Evolutionary conservation across 1,140 invertebrate genomes (phyloP), one percentile per base, ranked within the genome.

Genomic region (Musca domestica): DNA sequence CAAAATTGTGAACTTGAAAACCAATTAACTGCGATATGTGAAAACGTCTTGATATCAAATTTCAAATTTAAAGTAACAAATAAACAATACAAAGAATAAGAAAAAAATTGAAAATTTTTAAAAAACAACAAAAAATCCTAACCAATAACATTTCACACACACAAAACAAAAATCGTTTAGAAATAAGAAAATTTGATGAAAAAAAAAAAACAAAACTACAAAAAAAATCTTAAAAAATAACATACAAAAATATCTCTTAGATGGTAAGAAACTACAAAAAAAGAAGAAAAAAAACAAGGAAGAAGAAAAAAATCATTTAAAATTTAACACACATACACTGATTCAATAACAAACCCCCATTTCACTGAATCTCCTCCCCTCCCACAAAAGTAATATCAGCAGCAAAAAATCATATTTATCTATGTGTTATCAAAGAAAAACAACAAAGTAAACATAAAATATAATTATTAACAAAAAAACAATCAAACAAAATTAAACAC

Each of bases 31-130:
- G 56, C 56, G 56, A 61, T 61, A 61, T 61, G 34, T 61, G 56
- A 61, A 61, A 61, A 61, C 56, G 56, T 61, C 56, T 61, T 61
- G 56, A 61, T 61, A 61, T 61, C 56, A 61, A 61, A 61, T 61
- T 61, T 61, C 56, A 61, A 61, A 61, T 61, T 61, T 61, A 61
- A 61, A 17, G 34, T 41, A 41, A 58, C 25, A 58, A 34, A 61
- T 3, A 61, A 61, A 61, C 52, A 41, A 41, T 41, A 41, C 34
- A 61, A 9, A 61, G 14, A 58, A 61, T 15, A 61, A 61, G 34
- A 41, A 61, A 23, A 61, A 61, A 54, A 61, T 61, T 61, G 19
- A 34, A 61, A 61, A 61, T 61, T 61, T 61, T 61, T 61, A 41
- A 41, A 41, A n/a, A 23, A 54, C 4, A 3, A 54, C 1, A 54